phyloP scores from a whole-genome alignment of 2,113 vertebrate species.

The Coturnix japonica region DNA sequence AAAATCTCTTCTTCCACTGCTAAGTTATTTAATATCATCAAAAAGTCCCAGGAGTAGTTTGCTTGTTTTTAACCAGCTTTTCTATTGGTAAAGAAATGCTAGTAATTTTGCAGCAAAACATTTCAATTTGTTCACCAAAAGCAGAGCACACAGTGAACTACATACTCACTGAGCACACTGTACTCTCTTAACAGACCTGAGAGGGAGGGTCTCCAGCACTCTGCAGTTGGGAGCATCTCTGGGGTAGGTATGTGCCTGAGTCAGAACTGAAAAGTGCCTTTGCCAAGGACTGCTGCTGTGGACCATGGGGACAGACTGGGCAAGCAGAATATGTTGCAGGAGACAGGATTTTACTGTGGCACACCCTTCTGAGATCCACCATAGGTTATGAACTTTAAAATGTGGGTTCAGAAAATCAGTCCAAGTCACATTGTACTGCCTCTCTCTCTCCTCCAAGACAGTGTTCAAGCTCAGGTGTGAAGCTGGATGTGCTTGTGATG shows the following conservation, averaged over 20 bases:
- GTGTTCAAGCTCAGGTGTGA: neutral
- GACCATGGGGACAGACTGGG: neutral
- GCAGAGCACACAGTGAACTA: neutral
- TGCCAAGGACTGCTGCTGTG: neutral
- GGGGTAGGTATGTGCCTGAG: neutral
- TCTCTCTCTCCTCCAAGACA: neutral
- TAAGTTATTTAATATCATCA: neutral
- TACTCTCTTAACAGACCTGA: neutral
- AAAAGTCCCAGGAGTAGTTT: neutral
- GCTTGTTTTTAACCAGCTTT: neutral
- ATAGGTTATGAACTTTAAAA: neutral
- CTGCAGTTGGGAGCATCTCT: neutral
- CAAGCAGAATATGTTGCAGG: neutral
- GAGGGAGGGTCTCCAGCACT: neutral
- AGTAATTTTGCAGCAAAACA: neutral
- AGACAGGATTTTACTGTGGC: neutral
- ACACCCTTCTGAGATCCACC: neutral
- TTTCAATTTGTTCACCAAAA: neutral
- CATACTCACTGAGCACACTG: neutral
- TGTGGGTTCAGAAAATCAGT: neutral
- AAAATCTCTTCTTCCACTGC: neutral
- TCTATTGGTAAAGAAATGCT: neutral
- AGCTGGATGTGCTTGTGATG: neutral
- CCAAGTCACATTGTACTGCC: accelerated
- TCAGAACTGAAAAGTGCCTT: neutral